A percentile compares a stretch with the other conserved stretches of the same genome.
These are phyloP conservation scores for Crioceris asparagi DNA, from an alignment of 2,888 invertebrate genomes.

Conservation along the genomic window DNA sequence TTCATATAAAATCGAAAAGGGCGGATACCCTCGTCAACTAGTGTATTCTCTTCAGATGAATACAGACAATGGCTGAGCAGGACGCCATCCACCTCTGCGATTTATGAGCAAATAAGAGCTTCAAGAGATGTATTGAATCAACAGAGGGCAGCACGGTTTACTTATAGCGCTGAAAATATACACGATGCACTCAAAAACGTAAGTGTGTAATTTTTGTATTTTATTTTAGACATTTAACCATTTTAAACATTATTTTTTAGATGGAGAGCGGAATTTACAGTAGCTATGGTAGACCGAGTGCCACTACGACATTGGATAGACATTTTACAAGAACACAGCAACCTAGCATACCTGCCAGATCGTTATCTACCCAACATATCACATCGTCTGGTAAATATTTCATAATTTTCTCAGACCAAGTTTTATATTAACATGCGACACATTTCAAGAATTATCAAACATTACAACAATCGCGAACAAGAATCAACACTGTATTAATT, in stretches of 20 bases:
- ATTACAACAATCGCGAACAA: no score
- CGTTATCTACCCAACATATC: conserved; percentile 64
- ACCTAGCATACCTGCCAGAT: conserved; percentile 59
- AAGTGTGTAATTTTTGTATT: conserved; percentile 30
- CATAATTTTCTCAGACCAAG: no score
- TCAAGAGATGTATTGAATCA: conserved; percentile 60
- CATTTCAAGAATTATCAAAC: no score
- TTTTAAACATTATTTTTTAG: conserved; percentile 18
- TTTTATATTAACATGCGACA: no score
- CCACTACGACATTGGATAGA: conserved; percentile 58
- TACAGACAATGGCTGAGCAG: conserved; percentile 88
- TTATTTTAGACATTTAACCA: not conserved
- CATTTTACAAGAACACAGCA: conserved; percentile 46
- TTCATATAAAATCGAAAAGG: no score
- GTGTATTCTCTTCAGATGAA: conserved; percentile 76
- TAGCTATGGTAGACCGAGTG: conserved; percentile 53
- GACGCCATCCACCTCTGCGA: conserved; percentile 83
- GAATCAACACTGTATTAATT: no score
- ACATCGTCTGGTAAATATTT: conserved; percentile 42
- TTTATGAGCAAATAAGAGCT: conserved; percentile 82
- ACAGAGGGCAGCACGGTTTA: conserved; percentile 64
- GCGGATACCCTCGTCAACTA: conserved; percentile 35
- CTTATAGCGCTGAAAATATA: conserved; percentile 87
- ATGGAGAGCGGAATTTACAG: conserved; percentile 39
- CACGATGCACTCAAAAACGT: conserved; percentile 78